A percentile compares a stretch with the other conserved stretches of the same genome.
phyloP scores from a whole-genome alignment of 2,888 invertebrate genomes.

The Hypsopygia costalis region DNA sequence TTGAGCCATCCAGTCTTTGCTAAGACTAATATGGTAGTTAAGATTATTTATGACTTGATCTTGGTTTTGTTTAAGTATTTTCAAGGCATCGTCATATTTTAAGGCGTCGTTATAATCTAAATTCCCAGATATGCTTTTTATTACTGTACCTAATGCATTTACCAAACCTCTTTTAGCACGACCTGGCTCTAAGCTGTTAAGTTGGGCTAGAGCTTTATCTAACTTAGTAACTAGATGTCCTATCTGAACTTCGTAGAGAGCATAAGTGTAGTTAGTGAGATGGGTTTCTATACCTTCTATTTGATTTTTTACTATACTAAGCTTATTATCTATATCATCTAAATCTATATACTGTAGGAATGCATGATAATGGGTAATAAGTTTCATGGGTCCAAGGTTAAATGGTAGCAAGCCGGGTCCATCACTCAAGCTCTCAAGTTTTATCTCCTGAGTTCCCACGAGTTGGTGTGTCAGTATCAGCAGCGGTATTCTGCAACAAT shows the following conservation, averaged over 20 bases:
- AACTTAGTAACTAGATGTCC: slow-evolving; percentile 11
- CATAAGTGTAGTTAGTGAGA: background rate
- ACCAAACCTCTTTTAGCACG: slow-evolving; percentile 16
- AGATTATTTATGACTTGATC: slow-evolving; percentile 10
- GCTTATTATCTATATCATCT: slow-evolving; percentile 1
- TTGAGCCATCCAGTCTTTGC: slow-evolving; percentile 10
- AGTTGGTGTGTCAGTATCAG: slow-evolving; percentile 10
- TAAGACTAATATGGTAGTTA: slow-evolving; percentile 10
- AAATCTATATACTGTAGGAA: slow-evolving; percentile 15
- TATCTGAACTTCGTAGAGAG: background rate
- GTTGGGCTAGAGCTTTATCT: slow-evolving; percentile 4
- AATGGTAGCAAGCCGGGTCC: slow-evolving; percentile 21
- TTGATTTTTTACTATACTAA: background rate
- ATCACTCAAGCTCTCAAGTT: slow-evolving; percentile 19
- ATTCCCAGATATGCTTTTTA: slow-evolving; percentile 17
- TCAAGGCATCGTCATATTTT: slow-evolving; percentile 16
- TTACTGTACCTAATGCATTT: slow-evolving; percentile 15
- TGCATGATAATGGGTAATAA: slow-evolving; percentile 22
- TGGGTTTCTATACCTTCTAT: too few species aligned
- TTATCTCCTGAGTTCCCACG: slow-evolving; percentile 18
- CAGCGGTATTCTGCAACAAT: slow-evolving; percentile 25
- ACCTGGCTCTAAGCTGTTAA: slow-evolving; percentile 10
- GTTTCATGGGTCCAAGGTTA: slow-evolving; percentile 16
- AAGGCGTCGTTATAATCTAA: slow-evolving; percentile 15
- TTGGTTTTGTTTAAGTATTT: slow-evolving; percentile 11